phyloP scores from a whole-genome alignment of 2,113 vertebrate genomes.

The Calyptomena viridis region DNA sequence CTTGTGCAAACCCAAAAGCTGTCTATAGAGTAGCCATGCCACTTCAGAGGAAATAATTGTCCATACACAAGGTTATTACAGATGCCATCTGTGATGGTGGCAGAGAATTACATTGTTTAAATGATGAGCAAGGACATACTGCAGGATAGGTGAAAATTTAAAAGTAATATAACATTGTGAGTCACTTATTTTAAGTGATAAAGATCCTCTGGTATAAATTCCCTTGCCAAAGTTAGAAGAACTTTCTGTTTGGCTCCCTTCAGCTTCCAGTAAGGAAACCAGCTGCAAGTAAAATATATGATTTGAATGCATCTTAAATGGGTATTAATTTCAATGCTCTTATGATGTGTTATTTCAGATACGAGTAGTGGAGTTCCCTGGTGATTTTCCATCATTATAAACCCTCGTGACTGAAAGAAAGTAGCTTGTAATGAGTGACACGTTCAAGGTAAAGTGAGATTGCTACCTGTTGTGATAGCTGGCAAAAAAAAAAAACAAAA shows the following conservation, averaged over 20 bases:
- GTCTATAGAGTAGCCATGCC: not conserved
- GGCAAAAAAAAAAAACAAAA: constrained; percentile 29
- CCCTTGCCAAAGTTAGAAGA: not conserved
- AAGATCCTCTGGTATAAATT: not conserved
- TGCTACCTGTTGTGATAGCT: constrained; percentile 30
- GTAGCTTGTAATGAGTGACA: constrained; percentile 59
- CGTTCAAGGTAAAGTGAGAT: constrained; percentile 51
- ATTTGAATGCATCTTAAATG: not conserved
- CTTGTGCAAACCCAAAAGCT: not conserved
- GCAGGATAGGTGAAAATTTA: not conserved
- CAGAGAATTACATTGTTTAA: not conserved
- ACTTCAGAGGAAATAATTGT: not conserved
- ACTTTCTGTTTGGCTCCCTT: not conserved
- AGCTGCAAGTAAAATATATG: not conserved
- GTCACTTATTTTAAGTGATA: not conserved
- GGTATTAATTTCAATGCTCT: not conserved
- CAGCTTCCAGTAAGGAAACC: not conserved
- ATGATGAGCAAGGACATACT: not conserved
- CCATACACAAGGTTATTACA: not conserved
- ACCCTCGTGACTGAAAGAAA: constrained; percentile 47
- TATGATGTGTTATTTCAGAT: not conserved
- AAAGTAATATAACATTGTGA: not conserved
- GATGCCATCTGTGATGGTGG: not conserved
- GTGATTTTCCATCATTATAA: constrained; percentile 34
- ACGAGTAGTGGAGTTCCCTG: not conserved